A percentile compares a stretch with the other conserved stretches of the same genome.
phyloP scores from a whole-genome alignment of 1,140 invertebrate genomes.

The Apocrypta bakeri region DNA sequence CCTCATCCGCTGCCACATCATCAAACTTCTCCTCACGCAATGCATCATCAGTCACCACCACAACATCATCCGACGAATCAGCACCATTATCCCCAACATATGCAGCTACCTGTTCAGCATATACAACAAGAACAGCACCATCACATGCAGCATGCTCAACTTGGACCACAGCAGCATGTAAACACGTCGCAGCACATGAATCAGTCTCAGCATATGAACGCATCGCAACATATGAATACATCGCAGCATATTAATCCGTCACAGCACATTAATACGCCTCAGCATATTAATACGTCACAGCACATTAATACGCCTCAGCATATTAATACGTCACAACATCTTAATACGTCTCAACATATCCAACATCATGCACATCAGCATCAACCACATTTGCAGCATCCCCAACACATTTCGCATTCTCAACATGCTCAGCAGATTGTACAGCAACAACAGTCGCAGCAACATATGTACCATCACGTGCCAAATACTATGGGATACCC shows the following conservation, averaged over 20 bases:
- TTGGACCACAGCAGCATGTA: slow-evolving; percentile 23
- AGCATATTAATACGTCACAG: slow-evolving; percentile 28
- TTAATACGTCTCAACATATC: slow-evolving; percentile 48
- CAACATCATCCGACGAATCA: slow-evolving; percentile 41
- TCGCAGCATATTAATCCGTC: slow-evolving; percentile 43
- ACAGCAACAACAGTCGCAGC: slow-evolving; percentile 52
- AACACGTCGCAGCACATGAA: slow-evolving; percentile 39
- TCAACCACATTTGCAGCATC: slow-evolving; percentile 34
- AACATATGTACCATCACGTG: slow-evolving; percentile 59
- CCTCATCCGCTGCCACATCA: slow-evolving; percentile 57
- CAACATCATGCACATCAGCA: slow-evolving; percentile 46
- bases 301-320: slow-evolving; percentile 42
- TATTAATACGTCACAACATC: slow-evolving; percentile 34
- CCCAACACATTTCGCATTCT: slow-evolving; percentile 32
- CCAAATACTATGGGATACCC: slow-evolving; percentile 60
- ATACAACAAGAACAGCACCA: slow-evolving; percentile 46
- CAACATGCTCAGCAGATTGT: slow-evolving; percentile 55
- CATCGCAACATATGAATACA: slow-evolving; percentile 48
- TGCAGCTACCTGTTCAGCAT: slow-evolving; percentile 43
- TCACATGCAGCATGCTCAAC: slow-evolving; percentile 8
- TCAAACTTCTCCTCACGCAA: slow-evolving; percentile 51
- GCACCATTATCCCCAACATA: slow-evolving; percentile 47
- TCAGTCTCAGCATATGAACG: slow-evolving; percentile 43
- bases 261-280: slow-evolving; percentile 12
- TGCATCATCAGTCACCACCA: slow-evolving; percentile 50